Percentiles rank a stretch among this genome's conserved stretches.
Conservation (phyloP, 2,888 invertebrate genomes). For the Lithosia quadra region DNA sequence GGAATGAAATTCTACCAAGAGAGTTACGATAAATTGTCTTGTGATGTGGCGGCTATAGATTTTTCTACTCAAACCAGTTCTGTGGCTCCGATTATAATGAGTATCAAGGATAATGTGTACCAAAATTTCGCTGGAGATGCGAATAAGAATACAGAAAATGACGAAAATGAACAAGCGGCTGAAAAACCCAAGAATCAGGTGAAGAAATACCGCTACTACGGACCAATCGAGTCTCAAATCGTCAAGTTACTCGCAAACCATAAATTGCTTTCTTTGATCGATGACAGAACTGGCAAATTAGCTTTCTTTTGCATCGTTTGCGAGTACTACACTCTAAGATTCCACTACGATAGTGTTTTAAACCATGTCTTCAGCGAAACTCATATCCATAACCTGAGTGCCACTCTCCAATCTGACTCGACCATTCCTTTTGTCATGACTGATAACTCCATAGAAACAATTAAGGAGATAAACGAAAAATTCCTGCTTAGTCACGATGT, state of each 20-base stretch:
- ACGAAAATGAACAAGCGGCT: slow-evolving; percentile 70
- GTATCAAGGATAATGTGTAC: slow-evolving; percentile 82
- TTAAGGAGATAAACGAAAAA: slow-evolving; percentile 75
- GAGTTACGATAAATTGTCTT: slow-evolving; percentile 70
- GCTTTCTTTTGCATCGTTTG: slow-evolving; percentile 83
- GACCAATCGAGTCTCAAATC: slow-evolving; percentile 77
- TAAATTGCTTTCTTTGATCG: slow-evolving; percentile 75
- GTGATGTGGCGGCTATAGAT: slow-evolving; percentile 69
- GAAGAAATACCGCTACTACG: slow-evolving; percentile 81
- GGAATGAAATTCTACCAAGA: slow-evolving; percentile 76
- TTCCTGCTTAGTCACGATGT: slow-evolving; percentile 73
- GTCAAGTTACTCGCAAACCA: slow-evolving; percentile 74
- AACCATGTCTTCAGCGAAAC: slow-evolving; percentile 81
- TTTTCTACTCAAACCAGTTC: slow-evolving; percentile 76
- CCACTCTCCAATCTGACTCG: slow-evolving; percentile 75
- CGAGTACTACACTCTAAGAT: slow-evolving; percentile 81
- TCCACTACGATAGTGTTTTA: slow-evolving; percentile 81
- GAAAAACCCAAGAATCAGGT: slow-evolving; percentile 77
- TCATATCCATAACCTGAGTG: slow-evolving; percentile 77
- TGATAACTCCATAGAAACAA: slow-evolving; percentile 68
- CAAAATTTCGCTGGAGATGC: slow-evolving; percentile 79
- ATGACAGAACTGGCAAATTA: slow-evolving; percentile 80
- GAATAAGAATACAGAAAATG: slow-evolving; percentile 79
- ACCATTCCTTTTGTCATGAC: slow-evolving; percentile 71
- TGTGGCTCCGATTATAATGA: slow-evolving; percentile 83